phyloP scores from a whole-genome alignment of 2,888 invertebrate genomes.

The Lampropteryx suffumata region DNA sequence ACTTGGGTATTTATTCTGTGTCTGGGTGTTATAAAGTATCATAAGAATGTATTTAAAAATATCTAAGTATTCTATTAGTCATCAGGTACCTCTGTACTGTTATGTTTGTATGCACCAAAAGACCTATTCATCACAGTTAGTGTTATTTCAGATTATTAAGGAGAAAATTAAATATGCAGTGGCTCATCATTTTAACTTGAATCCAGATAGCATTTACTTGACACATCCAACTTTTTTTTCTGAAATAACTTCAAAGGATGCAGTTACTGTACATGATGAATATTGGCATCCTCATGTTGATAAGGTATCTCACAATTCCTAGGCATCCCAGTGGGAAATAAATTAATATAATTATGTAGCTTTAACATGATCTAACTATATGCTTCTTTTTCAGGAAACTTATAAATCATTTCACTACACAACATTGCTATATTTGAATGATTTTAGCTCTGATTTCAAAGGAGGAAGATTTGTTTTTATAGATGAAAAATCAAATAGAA shows the following conservation, averaged over 20 bases:
- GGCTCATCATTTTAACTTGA: conserved; percentile 88
- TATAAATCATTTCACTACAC: conserved; percentile 95
- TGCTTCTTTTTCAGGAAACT: conserved; percentile 85
- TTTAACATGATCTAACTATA: not conserved
- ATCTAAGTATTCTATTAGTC: too few species aligned
- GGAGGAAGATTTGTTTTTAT: conserved; percentile 93
- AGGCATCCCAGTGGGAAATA: too few species aligned
- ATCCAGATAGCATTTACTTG: conserved; percentile 85
- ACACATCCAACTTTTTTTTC: conserved; percentile 96
- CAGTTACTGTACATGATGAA: conserved; percentile 91
- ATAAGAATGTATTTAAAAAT: too few species aligned
- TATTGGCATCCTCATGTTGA: conserved; percentile 96
- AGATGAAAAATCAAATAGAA: conserved; percentile 85
- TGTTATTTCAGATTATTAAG: conserved; percentile 82
- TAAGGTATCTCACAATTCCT: conserved; percentile 87
- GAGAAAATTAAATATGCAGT: conserved; percentile 90
- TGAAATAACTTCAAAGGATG: conserved; percentile 86
- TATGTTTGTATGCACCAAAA: too few species aligned
- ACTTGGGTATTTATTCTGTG: too few species aligned
- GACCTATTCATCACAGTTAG: not conserved
- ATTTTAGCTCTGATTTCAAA: conserved; percentile 89
- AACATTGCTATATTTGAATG: conserved; percentile 89
- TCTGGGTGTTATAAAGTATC: too few species aligned
- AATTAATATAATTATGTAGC: not conserved
- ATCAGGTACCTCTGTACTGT: too few species aligned